Conservation (phyloP, 2,888 invertebrate species). For the Habrosyne pyritoides region DNA sequence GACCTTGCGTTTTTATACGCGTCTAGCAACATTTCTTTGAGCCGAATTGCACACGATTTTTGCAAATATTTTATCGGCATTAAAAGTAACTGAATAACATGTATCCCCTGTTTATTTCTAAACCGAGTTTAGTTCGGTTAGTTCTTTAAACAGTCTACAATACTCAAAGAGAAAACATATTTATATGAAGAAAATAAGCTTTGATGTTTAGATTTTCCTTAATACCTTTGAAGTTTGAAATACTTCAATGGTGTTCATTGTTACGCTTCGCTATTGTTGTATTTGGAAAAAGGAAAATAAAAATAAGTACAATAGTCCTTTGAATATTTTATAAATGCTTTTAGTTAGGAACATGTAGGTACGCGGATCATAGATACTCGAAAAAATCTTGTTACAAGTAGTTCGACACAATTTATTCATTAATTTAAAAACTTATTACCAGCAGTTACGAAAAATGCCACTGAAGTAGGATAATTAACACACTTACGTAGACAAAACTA, state of each 20-base stretch:
- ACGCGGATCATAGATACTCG: background rate
- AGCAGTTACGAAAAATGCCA: conserved; percentile 12
- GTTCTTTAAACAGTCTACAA: background rate
- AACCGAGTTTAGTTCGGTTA: background rate
- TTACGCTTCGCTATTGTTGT: background rate
- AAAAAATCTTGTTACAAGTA: background rate
- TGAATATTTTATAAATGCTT: background rate
- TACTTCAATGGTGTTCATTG: conserved; percentile 2
- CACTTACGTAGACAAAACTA: conserved; percentile 8
- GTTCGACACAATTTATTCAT: background rate
- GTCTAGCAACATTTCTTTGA: conserved; percentile 23
- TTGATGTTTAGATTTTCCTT: background rate
- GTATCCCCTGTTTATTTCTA: background rate
- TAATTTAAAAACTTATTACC: background rate
- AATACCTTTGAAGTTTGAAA: conserved; percentile 2
- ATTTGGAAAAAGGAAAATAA: background rate
- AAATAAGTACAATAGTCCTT: background rate
- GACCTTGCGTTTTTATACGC: conserved; percentile 58
- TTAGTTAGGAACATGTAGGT: background rate
- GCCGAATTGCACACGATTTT: conserved; percentile 5
- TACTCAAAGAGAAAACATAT: background rate
- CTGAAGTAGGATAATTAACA: conserved; percentile 14
- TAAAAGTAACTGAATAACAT: background rate
- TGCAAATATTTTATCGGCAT: background rate
- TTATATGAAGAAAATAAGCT: background rate